A percentile compares a stretch with the other conserved stretches of the same genome.
These are phyloP conservation scores for Pseudopleuronectes americanus DNA, from an alignment of 2,797 vertebrate species.

Conservation along the genomic window DNA sequence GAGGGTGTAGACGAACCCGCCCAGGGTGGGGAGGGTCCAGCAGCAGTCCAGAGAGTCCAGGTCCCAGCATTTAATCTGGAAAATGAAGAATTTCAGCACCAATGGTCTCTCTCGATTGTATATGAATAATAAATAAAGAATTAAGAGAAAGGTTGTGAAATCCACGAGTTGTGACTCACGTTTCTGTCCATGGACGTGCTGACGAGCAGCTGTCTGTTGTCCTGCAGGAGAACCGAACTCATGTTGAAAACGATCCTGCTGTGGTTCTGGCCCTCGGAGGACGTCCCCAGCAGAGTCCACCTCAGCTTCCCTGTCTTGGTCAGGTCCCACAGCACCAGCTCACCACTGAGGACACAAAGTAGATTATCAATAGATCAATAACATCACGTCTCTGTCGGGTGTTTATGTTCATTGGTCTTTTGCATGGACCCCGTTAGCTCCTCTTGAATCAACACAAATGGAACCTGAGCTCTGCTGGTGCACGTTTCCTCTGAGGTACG, in stretches of 20 bases:
- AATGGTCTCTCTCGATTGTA: too few species aligned
- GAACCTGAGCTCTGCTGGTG: too few species aligned
- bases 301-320: constrained; percentile 88
- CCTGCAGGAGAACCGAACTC: constrained; percentile 82
- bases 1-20: constrained; percentile 92
- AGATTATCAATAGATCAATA: background rate
- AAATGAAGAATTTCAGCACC: too few species aligned
- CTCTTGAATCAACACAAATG: too few species aligned
- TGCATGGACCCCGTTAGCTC: too few species aligned
- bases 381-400: too few species aligned
- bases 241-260: constrained; percentile 94
- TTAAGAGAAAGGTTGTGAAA: background rate
- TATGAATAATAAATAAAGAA: too few species aligned
- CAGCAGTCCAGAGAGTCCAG: constrained; percentile 88
- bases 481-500: background rate
- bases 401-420: too few species aligned
- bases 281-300: constrained; percentile 88
- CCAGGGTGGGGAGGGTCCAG: constrained; percentile 94
- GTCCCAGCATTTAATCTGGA: constrained; percentile 97
- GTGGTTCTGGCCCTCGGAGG: constrained; percentile 92
- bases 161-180: constrained; percentile 44
- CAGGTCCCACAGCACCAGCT: constrained; percentile 93
- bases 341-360: constrained; percentile 83
- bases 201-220: constrained; percentile 85
- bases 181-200: constrained; percentile 94